phyloP scores from a whole-genome alignment of 2,888 invertebrate genomes.

The Patella ulyssiponensis region DNA sequence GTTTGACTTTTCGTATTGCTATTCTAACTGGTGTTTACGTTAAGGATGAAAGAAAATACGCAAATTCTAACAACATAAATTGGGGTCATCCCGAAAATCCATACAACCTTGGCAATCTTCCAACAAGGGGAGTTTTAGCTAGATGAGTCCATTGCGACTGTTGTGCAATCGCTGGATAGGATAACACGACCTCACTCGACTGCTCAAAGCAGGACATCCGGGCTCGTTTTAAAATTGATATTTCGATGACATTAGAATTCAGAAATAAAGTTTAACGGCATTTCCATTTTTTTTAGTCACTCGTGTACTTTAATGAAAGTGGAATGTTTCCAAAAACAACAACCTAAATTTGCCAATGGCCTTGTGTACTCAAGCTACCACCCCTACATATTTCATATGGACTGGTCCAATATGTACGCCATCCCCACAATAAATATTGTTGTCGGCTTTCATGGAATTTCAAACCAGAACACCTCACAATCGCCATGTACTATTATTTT shows the following conservation, averaged over 20 bases:
- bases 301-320: neutral
- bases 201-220: neutral
- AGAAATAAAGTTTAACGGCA: neutral
- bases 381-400: conserved; percentile 4
- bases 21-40: too few species aligned
- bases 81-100: conserved; percentile 21
- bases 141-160: conserved; percentile 14
- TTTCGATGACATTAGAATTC: neutral
- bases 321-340: too few species aligned
- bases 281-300: neutral
- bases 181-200: conserved; percentile 8
- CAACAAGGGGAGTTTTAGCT: conserved; percentile 19
- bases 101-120: conserved; percentile 14
- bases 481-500: too few species aligned
- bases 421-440: neutral
- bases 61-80: neutral
- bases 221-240: neutral
- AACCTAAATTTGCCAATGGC: too few species aligned
- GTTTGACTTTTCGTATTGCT: too few species aligned
- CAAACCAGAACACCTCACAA: too few species aligned
- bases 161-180: neutral
- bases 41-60: too few species aligned
- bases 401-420: conserved; percentile 1
- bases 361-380: neutral
- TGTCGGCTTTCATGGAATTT: too few species aligned